Base-by-base conservation (phyloP, 1,140 invertebrate species). In the Choristoneura fumiferana region DNA sequence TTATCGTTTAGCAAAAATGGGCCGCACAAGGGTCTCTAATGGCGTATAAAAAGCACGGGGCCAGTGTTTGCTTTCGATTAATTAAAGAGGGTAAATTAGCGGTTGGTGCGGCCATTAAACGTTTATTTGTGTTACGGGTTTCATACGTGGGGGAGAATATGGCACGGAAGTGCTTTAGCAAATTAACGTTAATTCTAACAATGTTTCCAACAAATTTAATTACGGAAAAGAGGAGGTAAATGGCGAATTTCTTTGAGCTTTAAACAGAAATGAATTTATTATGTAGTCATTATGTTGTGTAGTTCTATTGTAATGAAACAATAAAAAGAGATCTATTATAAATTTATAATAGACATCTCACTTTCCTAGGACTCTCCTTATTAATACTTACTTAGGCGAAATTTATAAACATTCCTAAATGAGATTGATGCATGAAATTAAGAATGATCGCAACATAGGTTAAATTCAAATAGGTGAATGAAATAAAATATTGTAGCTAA, bases 401-500 rank as follows among this genome's bases (percentile, higher is more conserved):
- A n/a, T n/a, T n/a, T n/a, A n/a, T n/a, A n/a, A n/a, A n/a, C n/a
- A n/a, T n/a, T n/a, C n/a, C 2, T 29, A 29, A 29, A 6, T 29
- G 22, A 29, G 22, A 29, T 29, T 29, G 22, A 29, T 29, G 22
- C 6, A 29, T 29, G 2, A 29, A 6, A 29, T 29, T 29, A 29
- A 29, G 2, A 40, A 55, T 59, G 43, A 56, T 56, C 49, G n/a
- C 61, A 68, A 70, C 69, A 68, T 65, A 52, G 63, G 58, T 56
- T 65, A 67, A 73, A 67, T 62, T 72, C 22, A 29, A 29, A 6
- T n/a, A n/a, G n/a, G n/a, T n/a, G n/a, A n/a, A n/a, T n/a, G n/a
- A n/a, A n/a, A n/a, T n/a, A n/a, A n/a, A n/a, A n/a, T n/a, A n/a
- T n/a, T n/a, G n/a, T n/a, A n/a, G n/a, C n/a, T n/a, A n/a, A n/a